Evolutionary conservation across 2,888 invertebrate species (phyloP).

Genomic region (Archips crataeganus): DNA sequence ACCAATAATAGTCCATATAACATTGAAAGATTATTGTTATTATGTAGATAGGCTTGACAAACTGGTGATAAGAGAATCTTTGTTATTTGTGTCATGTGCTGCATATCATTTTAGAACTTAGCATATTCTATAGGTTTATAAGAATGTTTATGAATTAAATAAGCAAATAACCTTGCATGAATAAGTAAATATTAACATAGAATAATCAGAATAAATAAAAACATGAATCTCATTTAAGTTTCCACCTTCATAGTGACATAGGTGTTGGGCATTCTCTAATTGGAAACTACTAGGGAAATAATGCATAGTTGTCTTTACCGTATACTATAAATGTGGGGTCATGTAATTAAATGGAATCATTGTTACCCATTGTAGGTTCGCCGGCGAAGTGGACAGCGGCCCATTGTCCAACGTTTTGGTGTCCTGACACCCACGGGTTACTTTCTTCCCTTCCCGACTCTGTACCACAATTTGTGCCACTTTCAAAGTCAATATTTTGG

Average conservation of each 20-base stretch:
- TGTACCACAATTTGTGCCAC: constrained; percentile 96
- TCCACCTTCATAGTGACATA: no score
- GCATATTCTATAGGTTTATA: not conserved
- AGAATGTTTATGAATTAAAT: no score
- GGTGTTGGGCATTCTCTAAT: no score
- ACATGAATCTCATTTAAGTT: no score
- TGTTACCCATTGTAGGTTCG: constrained; percentile 70
- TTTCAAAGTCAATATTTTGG: constrained; percentile 94
- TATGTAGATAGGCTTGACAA: not conserved
- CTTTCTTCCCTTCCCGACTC: constrained; percentile 95
- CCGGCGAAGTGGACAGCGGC: constrained; percentile 58
- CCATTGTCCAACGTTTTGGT: constrained; percentile 61
- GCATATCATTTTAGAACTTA: not conserved
- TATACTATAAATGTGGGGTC: no score
- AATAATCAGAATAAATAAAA: no score
- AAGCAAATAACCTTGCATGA: no score
- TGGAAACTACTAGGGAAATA: no score
- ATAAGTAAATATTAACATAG: no score
- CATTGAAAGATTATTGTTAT: not conserved
- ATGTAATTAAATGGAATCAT: not conserved
- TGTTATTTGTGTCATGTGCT: not conserved
- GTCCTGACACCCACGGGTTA: constrained; percentile 71
- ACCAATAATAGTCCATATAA: not conserved
- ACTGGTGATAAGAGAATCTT: not conserved
- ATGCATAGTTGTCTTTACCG: no score